A percentile compares a stretch with the other conserved stretches of the same genome.
These are phyloP conservation scores for Lycaon pictus DNA, from an alignment of 2,113 vertebrate genomes.

Conservation along the genomic window DNA sequence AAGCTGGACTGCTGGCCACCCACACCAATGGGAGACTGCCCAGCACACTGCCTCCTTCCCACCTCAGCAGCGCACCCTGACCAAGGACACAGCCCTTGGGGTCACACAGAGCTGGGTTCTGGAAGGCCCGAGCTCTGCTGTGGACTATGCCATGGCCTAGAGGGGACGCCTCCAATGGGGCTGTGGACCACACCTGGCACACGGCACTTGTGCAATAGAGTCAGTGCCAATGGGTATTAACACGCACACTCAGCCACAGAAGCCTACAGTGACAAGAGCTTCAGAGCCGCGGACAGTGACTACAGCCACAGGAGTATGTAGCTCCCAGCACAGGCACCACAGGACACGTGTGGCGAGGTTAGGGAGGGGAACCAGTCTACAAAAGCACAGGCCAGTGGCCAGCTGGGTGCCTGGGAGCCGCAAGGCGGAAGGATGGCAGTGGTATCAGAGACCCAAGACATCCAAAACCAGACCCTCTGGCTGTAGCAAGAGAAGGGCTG, in stretches of 20 bases:
- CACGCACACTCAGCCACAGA: rapidly evolving
- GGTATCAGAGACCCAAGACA: neutral
- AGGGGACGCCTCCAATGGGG: neutral
- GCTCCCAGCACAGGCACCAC: neutral
- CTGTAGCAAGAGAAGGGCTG: neutral
- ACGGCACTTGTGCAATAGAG: neutral
- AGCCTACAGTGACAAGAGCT: neutral
- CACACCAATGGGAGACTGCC: neutral
- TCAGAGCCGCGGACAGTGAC: neutral
- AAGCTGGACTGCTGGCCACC: neutral
- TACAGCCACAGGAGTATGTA: neutral
- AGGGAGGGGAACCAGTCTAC: too few relatives aligned
- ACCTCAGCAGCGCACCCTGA: rapidly evolving
- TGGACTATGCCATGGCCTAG: neutral
- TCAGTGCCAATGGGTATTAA: neutral
- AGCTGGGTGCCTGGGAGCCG: neutral
- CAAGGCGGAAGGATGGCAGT: neutral
- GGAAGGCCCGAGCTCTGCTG: neutral
- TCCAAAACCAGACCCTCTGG: too few relatives aligned
- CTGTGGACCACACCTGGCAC: neutral
- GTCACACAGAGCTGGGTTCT: neutral
- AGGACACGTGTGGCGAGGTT: neutral
- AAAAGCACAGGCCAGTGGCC: neutral
- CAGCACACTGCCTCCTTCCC: neutral
- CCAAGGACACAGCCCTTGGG: neutral